Evolutionary conservation across 1,140 invertebrate genomes (phyloP).

Genomic region (Hyposmocoma kahamanoa): DNA sequence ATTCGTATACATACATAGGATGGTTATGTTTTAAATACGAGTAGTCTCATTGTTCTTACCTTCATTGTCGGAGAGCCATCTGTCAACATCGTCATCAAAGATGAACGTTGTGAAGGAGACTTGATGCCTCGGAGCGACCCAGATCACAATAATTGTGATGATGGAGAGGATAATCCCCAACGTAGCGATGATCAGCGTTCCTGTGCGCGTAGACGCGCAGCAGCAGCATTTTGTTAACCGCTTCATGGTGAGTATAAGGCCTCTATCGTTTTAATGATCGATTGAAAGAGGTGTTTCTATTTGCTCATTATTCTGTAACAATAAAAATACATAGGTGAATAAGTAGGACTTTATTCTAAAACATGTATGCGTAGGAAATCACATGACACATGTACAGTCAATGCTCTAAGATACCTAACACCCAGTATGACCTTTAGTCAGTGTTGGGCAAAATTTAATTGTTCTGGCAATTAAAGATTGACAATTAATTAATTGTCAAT

Average conservation of each 20-base stretch:
- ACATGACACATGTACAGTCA: too few species aligned
- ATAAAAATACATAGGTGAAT: too few species aligned
- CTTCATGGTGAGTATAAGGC: slow-evolving; percentile 42
- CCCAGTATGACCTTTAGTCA: too few species aligned
- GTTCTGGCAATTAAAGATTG: too few species aligned
- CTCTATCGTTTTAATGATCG: not conserved
- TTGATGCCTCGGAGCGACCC: slow-evolving; percentile 43
- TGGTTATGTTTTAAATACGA: too few species aligned
- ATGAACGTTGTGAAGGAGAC: slow-evolving; percentile 81
- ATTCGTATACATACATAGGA: too few species aligned
- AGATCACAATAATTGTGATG: slow-evolving; percentile 64
- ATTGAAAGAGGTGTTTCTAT: slow-evolving; percentile 15
- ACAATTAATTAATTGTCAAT: too few species aligned
- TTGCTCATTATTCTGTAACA: slow-evolving; percentile 43
- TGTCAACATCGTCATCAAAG: slow-evolving; percentile 74
- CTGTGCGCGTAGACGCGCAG: slow-evolving; percentile 79
- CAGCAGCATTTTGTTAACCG: slow-evolving; percentile 76
- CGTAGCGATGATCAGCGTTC: slow-evolving; percentile 80
- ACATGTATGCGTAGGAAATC: too few species aligned
- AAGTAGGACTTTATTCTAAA: too few species aligned
- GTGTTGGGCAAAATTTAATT: too few species aligned
- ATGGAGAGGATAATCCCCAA: slow-evolving; percentile 78
- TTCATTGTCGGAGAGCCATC: slow-evolving; percentile 73
- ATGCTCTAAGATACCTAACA: too few species aligned
- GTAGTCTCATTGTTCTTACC: too few species aligned